These are phyloP conservation scores for Butorides virescens DNA, from an alignment of 2,113 vertebrate genomes.

Conservation along the genomic window DNA sequence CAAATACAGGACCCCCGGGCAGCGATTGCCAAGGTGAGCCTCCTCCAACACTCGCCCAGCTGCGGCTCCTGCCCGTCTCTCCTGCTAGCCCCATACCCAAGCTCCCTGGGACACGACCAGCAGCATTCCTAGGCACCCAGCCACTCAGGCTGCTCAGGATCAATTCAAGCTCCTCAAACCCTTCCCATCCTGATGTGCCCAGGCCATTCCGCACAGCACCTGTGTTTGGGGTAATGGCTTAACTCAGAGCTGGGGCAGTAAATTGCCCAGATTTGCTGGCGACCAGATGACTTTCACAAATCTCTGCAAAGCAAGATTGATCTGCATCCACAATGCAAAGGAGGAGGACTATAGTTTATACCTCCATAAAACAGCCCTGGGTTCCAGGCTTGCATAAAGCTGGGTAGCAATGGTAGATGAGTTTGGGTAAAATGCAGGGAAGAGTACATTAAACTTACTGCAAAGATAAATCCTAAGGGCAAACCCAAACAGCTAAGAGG, in stretches of 20 bases:
- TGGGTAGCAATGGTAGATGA: background rate
- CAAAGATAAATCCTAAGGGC: background rate
- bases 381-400: background rate
- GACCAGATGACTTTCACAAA: background rate
- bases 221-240: background rate
- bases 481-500: background rate
- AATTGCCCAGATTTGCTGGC: background rate
- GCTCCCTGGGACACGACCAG: no score
- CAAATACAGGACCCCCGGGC: rapidly evolving
- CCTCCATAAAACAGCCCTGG: background rate
- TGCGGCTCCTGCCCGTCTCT: no score
- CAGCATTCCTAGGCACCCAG: background rate
- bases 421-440: background rate
- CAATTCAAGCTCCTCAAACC: background rate
- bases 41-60: background rate
- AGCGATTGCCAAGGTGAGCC: no score
- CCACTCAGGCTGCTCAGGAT: background rate
- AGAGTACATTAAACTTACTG: background rate
- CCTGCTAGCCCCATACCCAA: background rate
- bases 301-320: background rate
- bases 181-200: background rate
- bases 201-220: background rate
- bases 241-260: background rate
- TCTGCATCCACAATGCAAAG: background rate
- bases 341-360: background rate